phyloP scores from a whole-genome alignment of 2,797 vertebrate species.

The Rhabdophis nuchalis region DNA sequence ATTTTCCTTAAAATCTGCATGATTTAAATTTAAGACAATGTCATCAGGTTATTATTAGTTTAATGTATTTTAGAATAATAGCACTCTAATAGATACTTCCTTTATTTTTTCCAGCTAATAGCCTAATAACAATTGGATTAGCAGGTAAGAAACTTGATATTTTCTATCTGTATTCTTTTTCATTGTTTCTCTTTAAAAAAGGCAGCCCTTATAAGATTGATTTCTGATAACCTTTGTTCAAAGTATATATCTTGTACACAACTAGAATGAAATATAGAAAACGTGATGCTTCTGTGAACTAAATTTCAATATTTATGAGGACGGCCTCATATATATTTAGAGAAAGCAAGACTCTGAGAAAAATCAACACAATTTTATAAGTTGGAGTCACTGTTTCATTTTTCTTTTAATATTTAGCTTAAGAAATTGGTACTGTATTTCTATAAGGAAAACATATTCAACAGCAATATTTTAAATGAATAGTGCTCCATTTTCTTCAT shows the following conservation, averaged over 20 bases:
- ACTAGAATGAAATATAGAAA: not conserved
- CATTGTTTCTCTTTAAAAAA: not conserved
- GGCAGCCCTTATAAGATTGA: not conserved
- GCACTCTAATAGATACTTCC: not conserved
- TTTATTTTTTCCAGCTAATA: slow-evolving; percentile 42
- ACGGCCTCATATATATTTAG: not conserved
- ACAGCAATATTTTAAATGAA: not conserved
- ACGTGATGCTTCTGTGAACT: not conserved
- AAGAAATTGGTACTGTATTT: not conserved
- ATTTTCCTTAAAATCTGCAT: not conserved
- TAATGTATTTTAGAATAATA: not conserved
- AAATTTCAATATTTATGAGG: not conserved
- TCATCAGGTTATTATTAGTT: not conserved
- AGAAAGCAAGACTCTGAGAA: no score
- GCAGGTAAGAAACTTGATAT: slow-evolving; percentile 55
- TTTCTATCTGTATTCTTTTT: slow-evolving; percentile 34
- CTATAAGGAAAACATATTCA: not conserved
- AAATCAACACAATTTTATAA: not conserved
- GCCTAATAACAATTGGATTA: slow-evolving; percentile 55
- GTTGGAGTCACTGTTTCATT: not conserved
- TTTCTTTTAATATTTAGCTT: not conserved
- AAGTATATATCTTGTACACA: not conserved
- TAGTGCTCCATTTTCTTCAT: not conserved
- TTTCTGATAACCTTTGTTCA: not conserved
- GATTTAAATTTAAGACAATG: not conserved